Percentiles rank a stretch among this genome's conserved stretches.
phyloP scores from a whole-genome alignment of 2,113 vertebrate species.

The Choloepus hoffmanni region DNA sequence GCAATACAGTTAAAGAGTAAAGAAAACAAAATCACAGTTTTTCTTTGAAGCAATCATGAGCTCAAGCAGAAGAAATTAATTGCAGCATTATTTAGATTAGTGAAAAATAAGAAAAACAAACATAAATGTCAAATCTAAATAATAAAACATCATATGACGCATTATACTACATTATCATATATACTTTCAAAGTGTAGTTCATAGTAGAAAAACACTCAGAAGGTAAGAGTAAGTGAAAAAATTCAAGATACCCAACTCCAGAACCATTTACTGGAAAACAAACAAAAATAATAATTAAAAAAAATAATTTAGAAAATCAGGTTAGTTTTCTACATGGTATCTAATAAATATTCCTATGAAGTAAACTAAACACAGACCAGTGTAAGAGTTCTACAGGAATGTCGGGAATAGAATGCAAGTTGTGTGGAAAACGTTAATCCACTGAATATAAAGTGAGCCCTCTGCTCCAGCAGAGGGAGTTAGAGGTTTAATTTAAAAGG shows the following conservation, averaged over 20 bases:
- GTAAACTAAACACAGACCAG: not conserved
- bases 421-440: not conserved
- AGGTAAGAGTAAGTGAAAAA: not conserved
- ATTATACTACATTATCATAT: not conserved
- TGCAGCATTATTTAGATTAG: not conserved
- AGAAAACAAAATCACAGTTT: not conserved
- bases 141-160: not conserved
- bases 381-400: not conserved
- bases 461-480: not conserved
- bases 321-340: not conserved
- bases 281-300: not conserved
- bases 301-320: not conserved
- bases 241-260: not conserved
- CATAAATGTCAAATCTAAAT: not conserved
- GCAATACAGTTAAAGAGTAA: not conserved
- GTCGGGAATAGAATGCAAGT: not conserved
- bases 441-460: not conserved
- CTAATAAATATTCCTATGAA: not conserved
- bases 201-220: not conserved
- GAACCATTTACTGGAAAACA: constrained; percentile 8
- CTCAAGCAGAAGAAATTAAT: not conserved
- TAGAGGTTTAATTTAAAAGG: constrained; percentile 54
- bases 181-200: not conserved
- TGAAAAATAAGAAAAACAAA: not conserved
- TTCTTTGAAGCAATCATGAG: not conserved